Conservation (phyloP, 2,113 vertebrate species). For the Rutilus rutilus region DNA sequence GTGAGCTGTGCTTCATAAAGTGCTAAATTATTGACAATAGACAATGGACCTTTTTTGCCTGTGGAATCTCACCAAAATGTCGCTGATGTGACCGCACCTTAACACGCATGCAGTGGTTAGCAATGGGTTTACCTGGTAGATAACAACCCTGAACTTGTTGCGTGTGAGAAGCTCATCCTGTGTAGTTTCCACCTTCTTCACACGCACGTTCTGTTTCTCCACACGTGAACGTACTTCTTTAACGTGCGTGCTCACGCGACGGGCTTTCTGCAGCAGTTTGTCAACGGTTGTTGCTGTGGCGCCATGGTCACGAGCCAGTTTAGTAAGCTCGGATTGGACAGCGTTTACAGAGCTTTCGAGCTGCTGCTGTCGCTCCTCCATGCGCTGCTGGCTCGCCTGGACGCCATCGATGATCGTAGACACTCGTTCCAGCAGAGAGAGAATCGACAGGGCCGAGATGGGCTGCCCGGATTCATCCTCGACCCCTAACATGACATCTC, state of each 20-base stretch:
- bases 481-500: conserved; percentile 76
- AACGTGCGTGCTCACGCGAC: conserved; percentile 90
- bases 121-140: conserved; percentile 87
- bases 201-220: conserved; percentile 86
- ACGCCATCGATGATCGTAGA: conserved; percentile 92
- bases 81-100: too few relatives aligned
- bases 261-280: conserved; percentile 93
- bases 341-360: conserved; percentile 88
- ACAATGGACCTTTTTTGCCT: too few relatives aligned
- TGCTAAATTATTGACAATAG: too few relatives aligned
- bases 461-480: conserved; percentile 88
- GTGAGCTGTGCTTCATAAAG: too few relatives aligned
- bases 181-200: conserved; percentile 88
- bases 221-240: conserved; percentile 91
- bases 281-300: conserved; percentile 84
- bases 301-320: conserved; percentile 88
- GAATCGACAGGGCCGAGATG: conserved; percentile 87
- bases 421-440: conserved; percentile 93
- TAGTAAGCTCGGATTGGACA: conserved; percentile 90
- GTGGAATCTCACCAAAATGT: too few relatives aligned
- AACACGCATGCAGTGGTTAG: background rate
- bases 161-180: conserved; percentile 95
- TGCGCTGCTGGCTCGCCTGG: conserved; percentile 91
- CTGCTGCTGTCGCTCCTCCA: conserved; percentile 90
- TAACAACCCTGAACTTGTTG: conserved; percentile 96